phyloP scores from a whole-genome alignment of 2,797 vertebrate genomes.

The Pygocentrus nattereri region DNA sequence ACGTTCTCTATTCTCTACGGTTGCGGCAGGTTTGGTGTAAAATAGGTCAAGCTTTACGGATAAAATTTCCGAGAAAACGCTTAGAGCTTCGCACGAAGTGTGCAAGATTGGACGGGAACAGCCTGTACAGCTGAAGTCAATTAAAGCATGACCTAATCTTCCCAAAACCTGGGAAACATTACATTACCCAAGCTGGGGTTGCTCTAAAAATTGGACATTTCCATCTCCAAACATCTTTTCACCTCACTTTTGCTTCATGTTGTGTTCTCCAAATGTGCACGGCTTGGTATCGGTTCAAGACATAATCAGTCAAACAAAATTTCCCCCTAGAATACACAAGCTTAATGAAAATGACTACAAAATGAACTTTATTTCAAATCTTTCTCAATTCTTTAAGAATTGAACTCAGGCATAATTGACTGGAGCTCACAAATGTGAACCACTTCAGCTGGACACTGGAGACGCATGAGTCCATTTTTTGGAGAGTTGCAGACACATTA shows the following conservation, averaged over 20 bases:
- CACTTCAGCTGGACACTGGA: background rate
- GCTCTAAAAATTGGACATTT: slow-evolving; percentile 23
- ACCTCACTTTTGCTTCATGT: background rate
- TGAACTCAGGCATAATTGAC: too few relatives aligned
- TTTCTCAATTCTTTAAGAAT: background rate
- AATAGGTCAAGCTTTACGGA: slow-evolving; percentile 6
- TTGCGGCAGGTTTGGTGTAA: slow-evolving; percentile 23
- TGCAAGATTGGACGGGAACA: slow-evolving; percentile 6
- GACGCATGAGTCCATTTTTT: slow-evolving; percentile 3
- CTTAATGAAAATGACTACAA: background rate
- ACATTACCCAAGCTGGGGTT: slow-evolving; percentile 29
- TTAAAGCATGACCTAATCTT: slow-evolving; percentile 47
- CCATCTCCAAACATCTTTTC: slow-evolving; percentile 39
- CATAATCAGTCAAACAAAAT: background rate
- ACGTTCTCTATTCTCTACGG: background rate
- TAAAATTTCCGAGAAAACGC: background rate
- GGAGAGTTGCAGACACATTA: background rate
- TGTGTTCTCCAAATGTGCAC: slow-evolving; percentile 6
- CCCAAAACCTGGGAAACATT: slow-evolving; percentile 34
- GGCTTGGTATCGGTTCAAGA: background rate
- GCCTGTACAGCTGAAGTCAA: slow-evolving; percentile 15
- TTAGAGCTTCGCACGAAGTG: background rate
- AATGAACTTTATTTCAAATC: too few relatives aligned
- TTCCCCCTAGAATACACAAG: background rate
- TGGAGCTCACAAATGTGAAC: background rate